Evolutionary conservation across 2,113 vertebrate genomes (phyloP).

Genomic region (Cololabis saira): DNA sequence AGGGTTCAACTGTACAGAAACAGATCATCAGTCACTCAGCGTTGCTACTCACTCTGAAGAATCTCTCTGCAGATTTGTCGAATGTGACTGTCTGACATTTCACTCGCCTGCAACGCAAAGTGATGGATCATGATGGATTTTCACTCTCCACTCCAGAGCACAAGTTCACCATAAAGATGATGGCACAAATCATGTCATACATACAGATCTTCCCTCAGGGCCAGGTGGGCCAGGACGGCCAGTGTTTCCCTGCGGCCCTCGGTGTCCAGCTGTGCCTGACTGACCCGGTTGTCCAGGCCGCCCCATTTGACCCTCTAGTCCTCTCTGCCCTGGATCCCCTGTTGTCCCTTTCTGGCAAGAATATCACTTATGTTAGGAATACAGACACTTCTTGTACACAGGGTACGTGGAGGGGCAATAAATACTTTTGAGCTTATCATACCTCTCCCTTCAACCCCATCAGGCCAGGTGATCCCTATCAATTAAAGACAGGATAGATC

Average conservation of each 20-base stretch:
- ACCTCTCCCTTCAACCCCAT: constrained; percentile 90
- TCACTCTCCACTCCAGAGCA: neutral
- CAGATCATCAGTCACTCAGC: neutral
- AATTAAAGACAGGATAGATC: constrained; percentile 44
- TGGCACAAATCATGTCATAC: constrained; percentile 56
- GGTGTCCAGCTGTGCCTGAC: constrained; percentile 83
- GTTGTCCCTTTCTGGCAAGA: constrained; percentile 90
- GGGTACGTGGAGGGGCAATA: neutral
- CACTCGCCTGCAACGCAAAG: constrained; percentile 81
- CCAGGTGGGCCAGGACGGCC: constrained; percentile 87
- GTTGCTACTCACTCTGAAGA: constrained; percentile 87
- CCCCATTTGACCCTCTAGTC: constrained; percentile 87
- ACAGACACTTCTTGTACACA: neutral
- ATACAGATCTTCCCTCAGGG: constrained; percentile 89
- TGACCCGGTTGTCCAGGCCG: constrained; percentile 85
- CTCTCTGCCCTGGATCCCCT: constrained; percentile 87
- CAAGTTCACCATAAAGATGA: neutral
- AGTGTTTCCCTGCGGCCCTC: constrained; percentile 84
- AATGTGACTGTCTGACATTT: constrained; percentile 91
- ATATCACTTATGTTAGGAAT: constrained; percentile 58
- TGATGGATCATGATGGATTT: neutral
- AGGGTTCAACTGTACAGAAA: constrained; percentile 11
- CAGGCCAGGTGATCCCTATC: constrained; percentile 86
- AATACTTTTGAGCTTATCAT: constrained; percentile 55
- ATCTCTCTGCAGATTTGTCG: constrained; percentile 93